phyloP scores from a whole-genome alignment of 64 coral and sea anemone genomes.

The Hydrozoanthus tunicans region DNA sequence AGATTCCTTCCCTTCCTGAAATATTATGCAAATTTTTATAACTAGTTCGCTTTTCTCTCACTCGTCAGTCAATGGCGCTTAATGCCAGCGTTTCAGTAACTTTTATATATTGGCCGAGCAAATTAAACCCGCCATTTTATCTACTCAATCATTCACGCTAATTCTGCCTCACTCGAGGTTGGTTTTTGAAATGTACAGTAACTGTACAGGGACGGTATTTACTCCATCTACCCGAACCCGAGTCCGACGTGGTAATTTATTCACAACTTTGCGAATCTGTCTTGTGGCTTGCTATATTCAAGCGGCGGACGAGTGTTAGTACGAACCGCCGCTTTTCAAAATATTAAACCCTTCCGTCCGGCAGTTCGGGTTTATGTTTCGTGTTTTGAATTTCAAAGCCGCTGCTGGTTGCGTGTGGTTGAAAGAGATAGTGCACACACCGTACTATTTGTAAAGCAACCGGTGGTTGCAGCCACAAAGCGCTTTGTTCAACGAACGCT shows the following conservation, averaged over 20 bases:
- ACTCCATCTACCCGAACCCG: not conserved
- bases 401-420: conserved; percentile 42
- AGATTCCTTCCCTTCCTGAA: conserved; percentile 77
- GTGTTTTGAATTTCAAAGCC: conserved; percentile 43
- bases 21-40: conserved; percentile 87
- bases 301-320: not conserved
- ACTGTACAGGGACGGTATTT: not conserved
- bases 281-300: conserved; percentile 13
- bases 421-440: conserved; percentile 9
- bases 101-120: conserved; percentile 61
- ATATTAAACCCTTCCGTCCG: conserved; percentile 13
- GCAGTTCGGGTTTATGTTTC: conserved; percentile 43
- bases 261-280: conserved; percentile 53
- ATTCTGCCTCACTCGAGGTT: conserved; percentile 19
- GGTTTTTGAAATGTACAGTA: not conserved
- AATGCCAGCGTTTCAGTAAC: conserved; percentile 47
- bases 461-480: conserved; percentile 51
- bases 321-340: not conserved
- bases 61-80: conserved; percentile 69
- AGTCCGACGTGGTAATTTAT: conserved; percentile 53
- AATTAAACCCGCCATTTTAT: conserved; percentile 45
- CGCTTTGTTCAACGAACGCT: conserved; percentile 58
- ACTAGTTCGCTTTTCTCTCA: conserved; percentile 71
- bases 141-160: conserved; percentile 48
- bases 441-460: conserved; percentile 51